Evolutionary conservation across 2,113 vertebrate species (phyloP).

Genomic region (Leptodactylus fuscus): DNA sequence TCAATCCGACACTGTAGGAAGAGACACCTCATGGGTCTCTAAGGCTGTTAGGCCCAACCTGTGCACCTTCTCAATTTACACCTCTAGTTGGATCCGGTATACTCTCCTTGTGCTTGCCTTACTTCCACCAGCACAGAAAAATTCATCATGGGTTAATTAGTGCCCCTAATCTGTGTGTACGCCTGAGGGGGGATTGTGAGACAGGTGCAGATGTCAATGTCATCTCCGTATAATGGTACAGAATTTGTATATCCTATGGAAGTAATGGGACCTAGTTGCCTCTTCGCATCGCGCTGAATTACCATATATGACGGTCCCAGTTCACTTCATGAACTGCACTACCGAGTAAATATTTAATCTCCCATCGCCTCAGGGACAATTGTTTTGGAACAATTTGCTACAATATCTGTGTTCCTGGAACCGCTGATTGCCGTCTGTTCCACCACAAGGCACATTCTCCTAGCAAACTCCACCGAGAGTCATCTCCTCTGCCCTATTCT

Average conservation of each 20-base stretch:
- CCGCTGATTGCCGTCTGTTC: accelerated
- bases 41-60: no score
- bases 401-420: constrained; percentile 12
- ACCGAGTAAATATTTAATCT: neutral
- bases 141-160: no score
- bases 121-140: no score
- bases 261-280: neutral
- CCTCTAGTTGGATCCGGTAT: no score
- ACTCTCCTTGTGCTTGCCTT: no score
- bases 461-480: neutral
- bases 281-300: neutral
- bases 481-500: constrained; percentile 2
- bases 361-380: neutral
- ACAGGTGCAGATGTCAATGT: neutral
- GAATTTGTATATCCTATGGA: neutral
- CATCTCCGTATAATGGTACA: neutral
- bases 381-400: neutral
- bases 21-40: no score
- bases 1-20: no score
- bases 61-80: no score
- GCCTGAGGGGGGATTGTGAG: no score
- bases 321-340: neutral
- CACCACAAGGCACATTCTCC: constrained; percentile 60
- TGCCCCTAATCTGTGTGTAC: no score
- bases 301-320: neutral